phyloP scores from a whole-genome alignment of 2,113 vertebrate species.

The Chrysochloris asiatica region DNA sequence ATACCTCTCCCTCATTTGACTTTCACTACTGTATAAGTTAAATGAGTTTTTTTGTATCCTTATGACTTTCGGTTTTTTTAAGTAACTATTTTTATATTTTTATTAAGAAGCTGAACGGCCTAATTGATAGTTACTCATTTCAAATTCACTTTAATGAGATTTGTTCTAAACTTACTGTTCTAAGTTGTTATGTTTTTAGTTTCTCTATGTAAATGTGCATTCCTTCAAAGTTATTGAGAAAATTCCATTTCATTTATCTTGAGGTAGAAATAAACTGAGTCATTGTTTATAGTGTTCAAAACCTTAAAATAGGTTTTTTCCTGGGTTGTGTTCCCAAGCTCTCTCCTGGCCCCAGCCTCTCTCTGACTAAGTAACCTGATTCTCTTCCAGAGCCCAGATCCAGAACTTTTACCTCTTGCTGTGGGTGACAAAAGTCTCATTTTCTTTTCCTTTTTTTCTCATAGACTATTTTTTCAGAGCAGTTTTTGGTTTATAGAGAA shows the following conservation, averaged over 20 bases:
- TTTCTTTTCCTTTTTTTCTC: conserved; percentile 36
- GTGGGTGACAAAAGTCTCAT: conserved; percentile 41
- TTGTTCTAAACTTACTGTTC: conserved; percentile 7
- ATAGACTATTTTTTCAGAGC: not conserved
- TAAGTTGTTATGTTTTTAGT: conserved; percentile 13
- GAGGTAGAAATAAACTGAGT: conserved; percentile 54
- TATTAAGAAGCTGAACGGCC: conserved; percentile 38
- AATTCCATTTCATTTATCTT: conserved; percentile 26
- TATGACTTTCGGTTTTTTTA: not conserved
- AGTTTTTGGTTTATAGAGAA: not conserved
- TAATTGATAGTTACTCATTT: not conserved
- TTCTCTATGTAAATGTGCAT: conserved; percentile 13
- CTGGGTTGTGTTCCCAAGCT: conserved; percentile 57
- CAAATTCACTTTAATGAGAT: conserved; percentile 37
- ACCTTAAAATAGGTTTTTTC: conserved; percentile 63
- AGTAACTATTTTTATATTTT: conserved; percentile 21
- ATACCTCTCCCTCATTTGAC: not conserved
- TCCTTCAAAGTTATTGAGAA: conserved; percentile 45
- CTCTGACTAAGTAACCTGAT: conserved; percentile 27
- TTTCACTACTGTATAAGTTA: not conserved
- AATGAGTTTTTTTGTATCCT: not conserved
- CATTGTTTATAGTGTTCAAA: conserved; percentile 41
- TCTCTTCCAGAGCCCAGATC: conserved; percentile 41
- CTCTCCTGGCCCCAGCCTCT: conserved; percentile 34
- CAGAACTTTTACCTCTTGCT: conserved; percentile 2